phyloP scores from a whole-genome alignment of 1,140 invertebrate species.

The Drosophila lacteicornis region DNA sequence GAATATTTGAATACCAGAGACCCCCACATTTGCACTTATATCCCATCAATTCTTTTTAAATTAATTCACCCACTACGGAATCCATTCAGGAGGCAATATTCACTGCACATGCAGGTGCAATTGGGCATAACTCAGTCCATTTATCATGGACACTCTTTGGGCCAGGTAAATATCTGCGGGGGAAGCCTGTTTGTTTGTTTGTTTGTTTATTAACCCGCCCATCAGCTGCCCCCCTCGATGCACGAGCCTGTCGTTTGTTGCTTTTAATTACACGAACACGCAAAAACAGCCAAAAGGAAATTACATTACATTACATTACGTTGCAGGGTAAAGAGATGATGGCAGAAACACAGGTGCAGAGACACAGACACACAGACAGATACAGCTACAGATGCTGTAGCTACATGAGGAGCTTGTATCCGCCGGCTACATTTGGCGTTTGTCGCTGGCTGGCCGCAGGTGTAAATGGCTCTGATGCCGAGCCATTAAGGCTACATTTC shows the following conservation, averaged over 20 bases:
- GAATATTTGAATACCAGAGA: background rate
- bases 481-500: conserved; percentile 60
- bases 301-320: conserved; percentile 41
- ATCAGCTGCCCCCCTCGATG: conserved; percentile 44
- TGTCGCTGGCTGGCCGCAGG: conserved; percentile 42
- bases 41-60: conserved; percentile 7
- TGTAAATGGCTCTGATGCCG: conserved; percentile 36
- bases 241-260: conserved; percentile 66
- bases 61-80: conserved; percentile 11
- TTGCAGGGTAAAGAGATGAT: conserved; percentile 4
- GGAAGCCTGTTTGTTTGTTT: conserved; percentile 46
- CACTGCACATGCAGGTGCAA: conserved; percentile 49
- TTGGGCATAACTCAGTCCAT: conserved; percentile 60
- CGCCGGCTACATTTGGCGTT: conserved; percentile 53
- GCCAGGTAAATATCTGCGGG: conserved; percentile 28
- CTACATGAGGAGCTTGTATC: conserved; percentile 36
- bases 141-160: conserved; percentile 48
- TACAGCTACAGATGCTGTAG: conserved; percentile 24
- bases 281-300: conserved; percentile 52
- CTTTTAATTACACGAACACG: conserved; percentile 72
- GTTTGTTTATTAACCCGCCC: conserved; percentile 72
- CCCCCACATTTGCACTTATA: background rate
- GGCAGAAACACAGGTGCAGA: conserved; percentile 15
- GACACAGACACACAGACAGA: background rate
- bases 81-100: conserved; percentile 22